Conservation (phyloP, 35 echinoderm and acorn worm genomes). For the Stichopus chloronotus region DNA sequence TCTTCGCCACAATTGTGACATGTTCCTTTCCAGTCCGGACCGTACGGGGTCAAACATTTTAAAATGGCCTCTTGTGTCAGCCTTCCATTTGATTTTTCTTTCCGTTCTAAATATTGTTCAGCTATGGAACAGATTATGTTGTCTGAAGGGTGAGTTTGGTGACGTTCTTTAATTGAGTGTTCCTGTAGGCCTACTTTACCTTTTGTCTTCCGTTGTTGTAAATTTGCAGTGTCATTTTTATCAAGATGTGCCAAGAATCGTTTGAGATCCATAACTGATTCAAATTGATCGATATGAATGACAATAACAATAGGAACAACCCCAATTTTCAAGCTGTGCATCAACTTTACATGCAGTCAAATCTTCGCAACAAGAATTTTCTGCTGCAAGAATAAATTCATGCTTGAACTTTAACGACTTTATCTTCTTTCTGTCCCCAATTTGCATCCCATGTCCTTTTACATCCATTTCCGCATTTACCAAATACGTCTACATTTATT, state of each 20-base stretch:
- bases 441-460: background rate
- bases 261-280: conserved; percentile 46
- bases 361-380: conserved; percentile 67
- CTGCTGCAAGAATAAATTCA: conserved; percentile 74
- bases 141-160: conserved; percentile 12
- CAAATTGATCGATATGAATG: conserved; percentile 79
- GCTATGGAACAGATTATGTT: conserved; percentile 9
- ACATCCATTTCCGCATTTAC: conserved; percentile 46
- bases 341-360: conserved; percentile 59
- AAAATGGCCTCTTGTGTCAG: background rate
- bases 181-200: conserved; percentile 9
- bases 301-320: conserved; percentile 73
- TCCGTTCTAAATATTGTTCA: background rate
- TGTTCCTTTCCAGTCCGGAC: conserved; percentile 30
- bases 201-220: conserved; percentile 42
- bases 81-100: background rate
- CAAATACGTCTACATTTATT: conserved; percentile 46
- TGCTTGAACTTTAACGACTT: conserved; percentile 24
- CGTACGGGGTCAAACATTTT: background rate
- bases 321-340: conserved; percentile 45
- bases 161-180: conserved; percentile 9
- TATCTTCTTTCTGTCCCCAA: background rate
- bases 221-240: conserved; percentile 53
- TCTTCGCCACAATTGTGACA: conserved; percentile 26
- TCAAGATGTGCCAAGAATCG: conserved; percentile 54